These are phyloP conservation scores for Mesitornis unicolor DNA, from an alignment of 2,113 vertebrate species.

Conservation along the genomic window DNA sequence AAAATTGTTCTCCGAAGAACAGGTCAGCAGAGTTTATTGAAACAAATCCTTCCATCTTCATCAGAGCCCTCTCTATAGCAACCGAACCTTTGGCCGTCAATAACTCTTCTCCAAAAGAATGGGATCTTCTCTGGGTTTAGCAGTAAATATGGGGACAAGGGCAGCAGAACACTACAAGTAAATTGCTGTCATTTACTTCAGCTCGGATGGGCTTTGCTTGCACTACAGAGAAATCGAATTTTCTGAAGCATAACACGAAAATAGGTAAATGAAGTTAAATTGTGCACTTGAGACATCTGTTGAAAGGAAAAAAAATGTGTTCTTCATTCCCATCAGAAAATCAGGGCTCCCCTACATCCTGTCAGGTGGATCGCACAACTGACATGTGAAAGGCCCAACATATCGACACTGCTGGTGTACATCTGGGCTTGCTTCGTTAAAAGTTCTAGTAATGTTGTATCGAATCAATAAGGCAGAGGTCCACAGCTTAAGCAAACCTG, in stretches of 20 bases:
- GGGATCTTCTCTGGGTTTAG: not conserved
- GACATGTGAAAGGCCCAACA: not conserved
- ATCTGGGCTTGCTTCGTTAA: not conserved
- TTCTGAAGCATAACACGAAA: not conserved
- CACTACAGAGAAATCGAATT: not conserved
- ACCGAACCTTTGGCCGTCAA: not conserved
- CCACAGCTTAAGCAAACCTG: not conserved
- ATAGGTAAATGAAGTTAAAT: slow-evolving; percentile 39
- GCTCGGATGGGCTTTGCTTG: not conserved
- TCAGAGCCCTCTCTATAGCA: slow-evolving; percentile 26
- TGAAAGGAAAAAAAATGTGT: not conserved
- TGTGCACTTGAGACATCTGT: not conserved
- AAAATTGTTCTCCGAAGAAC: slow-evolving; percentile 51
- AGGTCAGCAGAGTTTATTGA: slow-evolving; percentile 34
- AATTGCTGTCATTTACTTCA: slow-evolving; percentile 5
- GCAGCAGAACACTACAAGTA: not conserved
- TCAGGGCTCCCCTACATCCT: not conserved
- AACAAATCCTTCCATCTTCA: slow-evolving; percentile 54
- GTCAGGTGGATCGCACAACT: not conserved
- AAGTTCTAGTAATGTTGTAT: not conserved
- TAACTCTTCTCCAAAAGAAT: not conserved
- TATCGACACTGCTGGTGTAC: not conserved
- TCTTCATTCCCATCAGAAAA: not conserved
- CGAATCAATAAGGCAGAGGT: not conserved
- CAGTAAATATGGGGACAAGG: not conserved